These are phyloP conservation scores for Morpho deidamia DNA, from an alignment of 2,888 invertebrate species.

Conservation along the genomic window DNA sequence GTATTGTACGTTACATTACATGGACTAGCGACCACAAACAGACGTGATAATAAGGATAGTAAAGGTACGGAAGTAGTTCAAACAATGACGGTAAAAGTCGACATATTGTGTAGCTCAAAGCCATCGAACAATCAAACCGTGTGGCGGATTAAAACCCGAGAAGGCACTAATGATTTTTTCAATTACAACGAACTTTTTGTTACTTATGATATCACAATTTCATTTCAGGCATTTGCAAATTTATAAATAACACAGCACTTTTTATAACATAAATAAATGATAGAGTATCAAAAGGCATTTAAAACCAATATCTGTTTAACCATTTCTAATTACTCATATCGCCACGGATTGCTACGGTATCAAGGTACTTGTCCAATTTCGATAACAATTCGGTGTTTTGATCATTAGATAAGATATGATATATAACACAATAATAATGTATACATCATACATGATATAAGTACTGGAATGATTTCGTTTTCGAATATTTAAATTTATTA, in stretches of 20 bases:
- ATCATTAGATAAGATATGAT: slow-evolving; percentile 15
- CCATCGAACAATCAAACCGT: too few species aligned
- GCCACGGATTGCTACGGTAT: slow-evolving; percentile 7
- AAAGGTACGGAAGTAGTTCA: too few species aligned
- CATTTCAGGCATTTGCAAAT: too few species aligned
- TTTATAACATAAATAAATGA: background rate
- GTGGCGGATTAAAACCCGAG: too few species aligned
- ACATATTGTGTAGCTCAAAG: too few species aligned
- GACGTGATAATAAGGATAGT: too few species aligned
- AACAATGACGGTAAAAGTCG: too few species aligned
- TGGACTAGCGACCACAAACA: too few species aligned
- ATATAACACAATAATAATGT: slow-evolving; percentile 1
- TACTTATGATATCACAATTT: too few species aligned
- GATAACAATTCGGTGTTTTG: slow-evolving; percentile 14
- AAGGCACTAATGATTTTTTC: too few species aligned
- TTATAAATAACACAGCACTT: background rate
- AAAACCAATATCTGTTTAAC: slow-evolving; percentile 10
- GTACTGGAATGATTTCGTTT: background rate
- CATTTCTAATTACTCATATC: slow-evolving; percentile 14
- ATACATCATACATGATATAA: background rate
- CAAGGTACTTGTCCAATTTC: slow-evolving; percentile 9
- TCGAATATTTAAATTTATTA: slow-evolving; percentile 1
- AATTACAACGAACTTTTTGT: too few species aligned
- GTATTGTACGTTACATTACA: too few species aligned
- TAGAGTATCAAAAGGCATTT: slow-evolving; percentile 1